These are phyloP conservation scores for Clamator glandarius DNA, from an alignment of 2,797 vertebrate species.

Conservation along the genomic window DNA sequence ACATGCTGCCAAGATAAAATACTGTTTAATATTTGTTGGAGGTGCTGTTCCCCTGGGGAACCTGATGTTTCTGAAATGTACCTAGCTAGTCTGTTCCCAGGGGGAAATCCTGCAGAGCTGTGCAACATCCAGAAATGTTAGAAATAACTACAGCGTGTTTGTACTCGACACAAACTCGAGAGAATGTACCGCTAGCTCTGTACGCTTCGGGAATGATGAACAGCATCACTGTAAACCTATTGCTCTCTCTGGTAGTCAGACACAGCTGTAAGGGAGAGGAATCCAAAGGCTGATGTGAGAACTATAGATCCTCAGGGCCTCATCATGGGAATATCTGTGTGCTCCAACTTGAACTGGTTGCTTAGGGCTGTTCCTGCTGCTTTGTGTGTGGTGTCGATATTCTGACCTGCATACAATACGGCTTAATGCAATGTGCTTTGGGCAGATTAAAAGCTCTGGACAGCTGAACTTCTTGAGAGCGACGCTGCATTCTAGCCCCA, in stretches of 20 bases:
- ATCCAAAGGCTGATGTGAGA: too few relatives aligned
- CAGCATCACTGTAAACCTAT: not conserved
- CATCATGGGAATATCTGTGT: too few relatives aligned
- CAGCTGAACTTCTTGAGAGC: not conserved
- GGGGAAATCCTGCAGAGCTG: not conserved
- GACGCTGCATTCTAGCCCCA: not conserved
- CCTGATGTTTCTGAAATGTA: not conserved
- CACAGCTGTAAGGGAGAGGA: not conserved
- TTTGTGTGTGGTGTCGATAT: not conserved
- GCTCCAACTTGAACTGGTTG: too few relatives aligned
- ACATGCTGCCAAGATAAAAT: not conserved
- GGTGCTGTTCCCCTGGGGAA: not conserved
- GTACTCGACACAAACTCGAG: not conserved
- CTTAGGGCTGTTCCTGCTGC: not conserved
- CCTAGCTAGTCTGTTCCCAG: not conserved
- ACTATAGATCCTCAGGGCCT: too few relatives aligned
- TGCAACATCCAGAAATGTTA: not conserved
- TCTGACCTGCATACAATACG: not conserved
- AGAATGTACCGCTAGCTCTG: not conserved
- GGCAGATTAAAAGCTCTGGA: not conserved
- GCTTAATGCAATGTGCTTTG: not conserved
- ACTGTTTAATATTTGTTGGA: not conserved
- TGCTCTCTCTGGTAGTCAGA: not conserved
- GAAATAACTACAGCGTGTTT: not conserved
- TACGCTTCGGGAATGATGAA: not conserved